A percentile compares a stretch with the other conserved stretches of the same genome.
These are phyloP conservation scores for Colletes collaris DNA, from an alignment of 2,888 invertebrate species.

Conservation along the genomic window DNA sequence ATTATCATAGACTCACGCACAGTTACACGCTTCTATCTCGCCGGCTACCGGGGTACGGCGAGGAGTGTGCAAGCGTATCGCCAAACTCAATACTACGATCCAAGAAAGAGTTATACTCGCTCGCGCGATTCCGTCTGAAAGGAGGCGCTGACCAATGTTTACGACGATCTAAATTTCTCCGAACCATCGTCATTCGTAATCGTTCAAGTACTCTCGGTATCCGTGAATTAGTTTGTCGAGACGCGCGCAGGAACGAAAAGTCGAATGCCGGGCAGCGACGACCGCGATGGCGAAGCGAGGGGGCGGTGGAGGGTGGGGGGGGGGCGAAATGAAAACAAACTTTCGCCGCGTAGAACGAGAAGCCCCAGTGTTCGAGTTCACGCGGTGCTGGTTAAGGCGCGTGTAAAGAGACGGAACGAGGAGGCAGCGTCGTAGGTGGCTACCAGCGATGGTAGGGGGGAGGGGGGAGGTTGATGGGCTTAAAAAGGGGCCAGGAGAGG, in stretches of 20 bases:
- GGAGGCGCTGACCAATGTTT: too few relatives aligned
- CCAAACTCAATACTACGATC: too few relatives aligned
- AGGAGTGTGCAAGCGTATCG: too few relatives aligned
- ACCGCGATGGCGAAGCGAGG: background rate
- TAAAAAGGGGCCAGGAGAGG: conserved; percentile 66
- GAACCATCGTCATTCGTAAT: too few relatives aligned
- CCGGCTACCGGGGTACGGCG: too few relatives aligned
- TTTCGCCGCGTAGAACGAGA: conserved; percentile 62
- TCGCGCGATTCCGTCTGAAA: too few relatives aligned
- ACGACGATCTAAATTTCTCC: too few relatives aligned
- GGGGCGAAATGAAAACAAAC: conserved; percentile 65
- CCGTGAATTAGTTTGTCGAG: too few relatives aligned
- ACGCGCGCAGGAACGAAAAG: background rate
- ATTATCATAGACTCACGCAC: too few relatives aligned
- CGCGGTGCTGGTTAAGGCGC: conserved; percentile 48
- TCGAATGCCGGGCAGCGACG: background rate
- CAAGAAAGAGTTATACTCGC: too few relatives aligned
- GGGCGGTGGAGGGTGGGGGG: conserved; percentile 2
- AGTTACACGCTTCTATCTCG: too few relatives aligned
- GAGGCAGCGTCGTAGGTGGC: conserved; percentile 36
- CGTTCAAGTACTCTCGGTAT: too few relatives aligned
- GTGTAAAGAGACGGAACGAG: conserved; percentile 39
- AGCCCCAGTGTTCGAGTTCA: conserved; percentile 38
- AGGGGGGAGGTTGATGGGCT: conserved; percentile 44
- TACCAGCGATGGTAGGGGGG: conserved; percentile 28